These are phyloP conservation scores for Hydractinia echinata DNA, from an alignment of 30 jellyfish, hydroid and myxozoan genomes.

Conservation along the genomic window DNA sequence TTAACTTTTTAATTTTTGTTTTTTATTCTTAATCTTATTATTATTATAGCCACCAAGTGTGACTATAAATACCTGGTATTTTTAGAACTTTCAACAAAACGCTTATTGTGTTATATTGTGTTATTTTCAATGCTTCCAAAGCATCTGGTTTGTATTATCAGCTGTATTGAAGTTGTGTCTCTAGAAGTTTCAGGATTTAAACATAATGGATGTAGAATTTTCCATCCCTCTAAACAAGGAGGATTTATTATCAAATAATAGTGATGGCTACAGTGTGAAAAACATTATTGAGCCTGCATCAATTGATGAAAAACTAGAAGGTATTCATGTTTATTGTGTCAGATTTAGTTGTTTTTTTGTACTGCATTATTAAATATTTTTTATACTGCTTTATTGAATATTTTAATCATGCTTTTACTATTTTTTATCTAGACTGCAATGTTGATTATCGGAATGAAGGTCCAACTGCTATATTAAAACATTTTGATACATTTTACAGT, in stretches of 20 bases:
- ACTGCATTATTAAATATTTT: not conserved
- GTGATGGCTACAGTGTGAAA: conserved; percentile 25
- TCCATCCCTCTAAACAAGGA: conserved; percentile 26
- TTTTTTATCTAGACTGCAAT: conserved; percentile 37
- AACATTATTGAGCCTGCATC: conserved; percentile 21
- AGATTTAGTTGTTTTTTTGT: not conserved
- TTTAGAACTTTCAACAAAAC: no score
- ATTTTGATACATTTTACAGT: conserved; percentile 65
- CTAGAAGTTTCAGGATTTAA: no score
- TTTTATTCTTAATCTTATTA: no score
- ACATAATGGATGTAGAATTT: conserved; percentile 22
- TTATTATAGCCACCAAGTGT: no score
- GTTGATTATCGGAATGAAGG: conserved; percentile 55
- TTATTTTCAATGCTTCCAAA: no score
- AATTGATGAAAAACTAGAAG: conserved; percentile 30
- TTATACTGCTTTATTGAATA: not conserved
- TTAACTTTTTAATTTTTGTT: no score
- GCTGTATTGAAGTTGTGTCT: no score
- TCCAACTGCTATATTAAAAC: conserved; percentile 53
- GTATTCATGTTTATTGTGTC: not conserved
- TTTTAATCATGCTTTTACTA: not conserved
- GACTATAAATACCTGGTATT: no score
- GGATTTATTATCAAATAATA: conserved; percentile 16
- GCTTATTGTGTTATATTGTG: no score
- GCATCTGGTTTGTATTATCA: no score